These are phyloP conservation scores for Hemiscyllium ocellatum DNA, from an alignment of 2,113 vertebrate genomes.

Conservation along the genomic window DNA sequence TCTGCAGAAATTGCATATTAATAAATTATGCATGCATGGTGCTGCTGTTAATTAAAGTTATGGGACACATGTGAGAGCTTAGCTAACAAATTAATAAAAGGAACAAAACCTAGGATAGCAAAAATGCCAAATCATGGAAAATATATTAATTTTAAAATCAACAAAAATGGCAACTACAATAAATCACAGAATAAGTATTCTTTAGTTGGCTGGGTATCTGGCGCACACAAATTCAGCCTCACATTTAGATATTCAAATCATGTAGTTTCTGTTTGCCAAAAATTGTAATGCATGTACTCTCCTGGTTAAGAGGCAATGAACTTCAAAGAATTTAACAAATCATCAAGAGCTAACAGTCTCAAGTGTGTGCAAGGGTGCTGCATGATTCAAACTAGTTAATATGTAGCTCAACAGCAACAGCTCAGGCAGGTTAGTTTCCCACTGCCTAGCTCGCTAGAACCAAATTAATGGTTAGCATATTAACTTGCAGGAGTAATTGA, in stretches of 20 bases:
- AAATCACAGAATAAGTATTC: not conserved
- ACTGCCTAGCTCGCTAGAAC: too few relatives aligned
- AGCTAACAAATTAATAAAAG: constrained; percentile 16
- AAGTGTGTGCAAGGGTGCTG: not conserved
- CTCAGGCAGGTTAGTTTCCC: too few relatives aligned
- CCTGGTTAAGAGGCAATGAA: not conserved
- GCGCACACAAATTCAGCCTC: not conserved
- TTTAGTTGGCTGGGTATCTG: not conserved
- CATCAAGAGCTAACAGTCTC: not conserved
- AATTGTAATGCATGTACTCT: not conserved
- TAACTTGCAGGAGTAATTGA: not conserved
- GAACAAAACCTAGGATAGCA: not conserved
- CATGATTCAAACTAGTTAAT: not conserved
- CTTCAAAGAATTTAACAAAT: not conserved
- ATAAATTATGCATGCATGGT: constrained; percentile 30
- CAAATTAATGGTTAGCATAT: too few relatives aligned
- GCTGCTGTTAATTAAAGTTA: constrained; percentile 25
- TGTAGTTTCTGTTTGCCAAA: not conserved
- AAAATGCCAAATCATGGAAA: not conserved
- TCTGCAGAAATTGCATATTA: constrained; percentile 23
- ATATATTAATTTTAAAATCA: not conserved
- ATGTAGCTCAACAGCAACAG: too few relatives aligned
- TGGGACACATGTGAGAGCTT: not conserved
- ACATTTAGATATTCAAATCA: not conserved
- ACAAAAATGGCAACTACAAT: not conserved